Evolutionary conservation across 2,113 vertebrate species (phyloP), one percentile per base, ranked within the genome.

Genomic region (Apodemus speciosus): DNA sequence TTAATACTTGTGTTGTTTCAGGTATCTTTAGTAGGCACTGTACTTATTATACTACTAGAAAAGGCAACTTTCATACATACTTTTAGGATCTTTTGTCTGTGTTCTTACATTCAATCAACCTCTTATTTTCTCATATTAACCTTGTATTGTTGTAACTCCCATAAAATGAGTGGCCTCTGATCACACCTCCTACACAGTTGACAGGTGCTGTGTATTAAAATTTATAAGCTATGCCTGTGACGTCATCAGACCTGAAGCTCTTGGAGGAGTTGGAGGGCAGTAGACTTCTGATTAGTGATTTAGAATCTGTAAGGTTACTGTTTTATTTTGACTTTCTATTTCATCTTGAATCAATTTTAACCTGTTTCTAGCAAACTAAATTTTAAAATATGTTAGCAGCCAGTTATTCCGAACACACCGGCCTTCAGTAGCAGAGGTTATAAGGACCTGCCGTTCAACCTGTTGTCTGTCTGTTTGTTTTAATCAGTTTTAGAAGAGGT

Each of bases 271-370:
- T 89, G 35, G 75, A 35, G 43, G 58, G 75, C 64, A 40, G 30
- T 49, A 66, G 40, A 89, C 6, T 68, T 85, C 30, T 91, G 73
- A 91, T 68, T 53, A 87, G 88, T 56, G 66, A 89, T 80, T 89
- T 25, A 83, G 87, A 77, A 75, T 92, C n/a, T 77, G 77, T 93
- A 94, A 77, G 53, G 56, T 87, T 89, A 91, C 1, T 66, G 58
- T 84, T 58, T 87, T 53, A 88, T 80, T 92, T 58, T 95, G 20
- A 69, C 40, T 88, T 93, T 89, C 43, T 79, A 72, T 77, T 94
- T 93, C 80, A 93, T 93, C 27, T 64, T 64, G 49, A 96, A 88
- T 93, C 85, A 90, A 90, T 88, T 93, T 76, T 90, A 85, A 58
- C 16, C 49, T 53, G 92, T 93, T 89, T 81, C 46, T 58, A 80